Conservation (phyloP, 2,888 invertebrate species). For the Dryocosmus kuriphilus region DNA sequence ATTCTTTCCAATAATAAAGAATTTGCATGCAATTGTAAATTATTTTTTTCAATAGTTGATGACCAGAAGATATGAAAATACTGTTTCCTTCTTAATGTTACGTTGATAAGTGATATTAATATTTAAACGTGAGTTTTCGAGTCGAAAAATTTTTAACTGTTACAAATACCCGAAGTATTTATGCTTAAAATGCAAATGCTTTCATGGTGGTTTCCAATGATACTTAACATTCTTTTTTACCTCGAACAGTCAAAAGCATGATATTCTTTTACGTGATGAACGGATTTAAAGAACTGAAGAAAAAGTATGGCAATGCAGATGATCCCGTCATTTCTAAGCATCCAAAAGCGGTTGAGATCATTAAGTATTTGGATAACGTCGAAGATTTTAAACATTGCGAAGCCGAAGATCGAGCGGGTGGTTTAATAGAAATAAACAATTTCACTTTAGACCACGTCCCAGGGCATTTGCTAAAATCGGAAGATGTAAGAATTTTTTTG, state of each 20-base stretch:
- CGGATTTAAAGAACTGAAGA: conserved; percentile 79
- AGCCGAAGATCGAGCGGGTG: conserved; percentile 79
- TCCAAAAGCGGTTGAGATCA: conserved; percentile 73
- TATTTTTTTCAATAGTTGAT: too few species aligned
- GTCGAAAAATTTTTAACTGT: too few species aligned
- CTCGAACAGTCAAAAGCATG: conserved; percentile 63
- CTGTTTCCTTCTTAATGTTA: too few species aligned
- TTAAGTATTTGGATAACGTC: conserved; percentile 66
- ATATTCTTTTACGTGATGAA: conserved; percentile 79
- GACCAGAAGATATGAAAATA: too few species aligned
- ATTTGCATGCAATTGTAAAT: too few species aligned
- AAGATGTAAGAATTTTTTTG: conserved; percentile 78
- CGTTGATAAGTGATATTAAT: too few species aligned
- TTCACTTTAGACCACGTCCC: conserved; percentile 86
- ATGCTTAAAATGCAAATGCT: too few species aligned
- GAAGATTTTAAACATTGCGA: conserved; percentile 72
- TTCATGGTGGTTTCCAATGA: neutral
- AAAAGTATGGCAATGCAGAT: conserved; percentile 66
- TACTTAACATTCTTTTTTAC: conserved; percentile 36
- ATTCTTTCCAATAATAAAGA: too few species aligned
- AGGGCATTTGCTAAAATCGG: conserved; percentile 82
- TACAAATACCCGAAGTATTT: too few species aligned
- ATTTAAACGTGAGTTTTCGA: too few species aligned
- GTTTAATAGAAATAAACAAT: conserved; percentile 78
- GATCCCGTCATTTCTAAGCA: conserved; percentile 63